phyloP scores from a whole-genome alignment of 1,140 invertebrate genomes.

The Kradibia gibbosae region DNA sequence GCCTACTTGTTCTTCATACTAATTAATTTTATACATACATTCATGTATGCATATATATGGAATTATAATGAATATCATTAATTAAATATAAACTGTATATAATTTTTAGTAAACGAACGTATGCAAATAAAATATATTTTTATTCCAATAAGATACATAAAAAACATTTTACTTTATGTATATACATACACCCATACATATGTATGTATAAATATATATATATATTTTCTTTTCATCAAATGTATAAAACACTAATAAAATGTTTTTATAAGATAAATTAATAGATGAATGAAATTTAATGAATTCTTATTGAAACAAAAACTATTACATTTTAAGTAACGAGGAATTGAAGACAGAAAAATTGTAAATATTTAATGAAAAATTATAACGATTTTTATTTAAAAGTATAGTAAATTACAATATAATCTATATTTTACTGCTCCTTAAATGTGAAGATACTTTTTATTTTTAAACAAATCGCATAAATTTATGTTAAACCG shows the following conservation, averaged over 20 bases:
- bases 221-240: slow-evolving; percentile 29
- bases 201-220: too few species aligned
- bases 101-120: slow-evolving; percentile 71
- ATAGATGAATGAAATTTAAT: background rate
- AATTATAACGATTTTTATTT: slow-evolving; percentile 33
- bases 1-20: slow-evolving; percentile 68
- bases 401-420: slow-evolving; percentile 24
- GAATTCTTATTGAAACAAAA: too few species aligned
- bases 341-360: background rate
- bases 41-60: slow-evolving; percentile 57
- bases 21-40: slow-evolving; percentile 58
- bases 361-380: background rate
- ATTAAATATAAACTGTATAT: slow-evolving; percentile 70
- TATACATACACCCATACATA: too few species aligned
- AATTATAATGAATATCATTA: slow-evolving; percentile 63
- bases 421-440: slow-evolving; percentile 30
- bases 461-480: slow-evolving; percentile 25
- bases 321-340: too few species aligned
- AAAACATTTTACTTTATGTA: slow-evolving; percentile 18
- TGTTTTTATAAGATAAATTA: background rate
- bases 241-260: background rate
- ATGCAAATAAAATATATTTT: slow-evolving; percentile 74
- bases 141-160: slow-evolving; percentile 64
- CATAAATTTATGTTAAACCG: background rate
- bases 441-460: background rate